These are phyloP conservation scores for Sinopyrophorus schimmeli DNA, from an alignment of 2,888 invertebrate species.

Conservation along the genomic window DNA sequence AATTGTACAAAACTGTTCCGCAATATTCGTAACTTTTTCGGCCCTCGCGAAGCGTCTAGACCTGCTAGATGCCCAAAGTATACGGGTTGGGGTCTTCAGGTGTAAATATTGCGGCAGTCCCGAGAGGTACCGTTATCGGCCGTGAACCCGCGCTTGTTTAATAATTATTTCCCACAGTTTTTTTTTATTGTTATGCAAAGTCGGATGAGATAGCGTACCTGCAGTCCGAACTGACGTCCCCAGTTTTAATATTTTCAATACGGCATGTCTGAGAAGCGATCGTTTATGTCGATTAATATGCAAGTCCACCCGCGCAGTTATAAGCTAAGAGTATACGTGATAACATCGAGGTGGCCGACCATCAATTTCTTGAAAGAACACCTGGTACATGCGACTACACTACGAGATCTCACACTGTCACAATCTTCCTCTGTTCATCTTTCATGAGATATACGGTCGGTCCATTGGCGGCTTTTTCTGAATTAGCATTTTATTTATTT, in stretches of 20 bases:
- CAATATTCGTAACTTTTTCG: constrained; percentile 20
- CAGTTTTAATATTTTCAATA: constrained; percentile 16
- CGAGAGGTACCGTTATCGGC: constrained; percentile 28
- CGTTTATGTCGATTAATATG: constrained; percentile 17
- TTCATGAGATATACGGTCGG: constrained; percentile 14
- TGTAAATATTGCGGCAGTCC: constrained; percentile 32
- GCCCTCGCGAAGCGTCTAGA: constrained; percentile 24
- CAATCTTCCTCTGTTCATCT: constrained; percentile 11
- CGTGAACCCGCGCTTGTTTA: constrained; percentile 28
- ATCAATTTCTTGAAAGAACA: constrained; percentile 27
- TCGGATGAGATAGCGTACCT: constrained; percentile 13
- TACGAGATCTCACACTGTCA: constrained; percentile 23
- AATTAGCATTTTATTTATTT: constrained; percentile 14
- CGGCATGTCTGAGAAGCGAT: constrained; percentile 5
- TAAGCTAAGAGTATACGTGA: constrained; percentile 12
- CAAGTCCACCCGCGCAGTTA: constrained; percentile 17
- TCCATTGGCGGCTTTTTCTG: constrained; percentile 13
- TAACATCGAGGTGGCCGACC: constrained; percentile 22
- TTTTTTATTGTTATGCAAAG: constrained; percentile 19
- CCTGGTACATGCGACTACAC: constrained; percentile 22
- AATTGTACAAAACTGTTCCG: background rate
- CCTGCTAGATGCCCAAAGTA: constrained; percentile 20
- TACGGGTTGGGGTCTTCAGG: constrained; percentile 20
- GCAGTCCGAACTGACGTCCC: constrained; percentile 5
- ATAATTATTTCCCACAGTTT: constrained; percentile 28